phyloP scores from a whole-genome alignment of 2,888 invertebrate species.

The Drosophila falleni region DNA sequence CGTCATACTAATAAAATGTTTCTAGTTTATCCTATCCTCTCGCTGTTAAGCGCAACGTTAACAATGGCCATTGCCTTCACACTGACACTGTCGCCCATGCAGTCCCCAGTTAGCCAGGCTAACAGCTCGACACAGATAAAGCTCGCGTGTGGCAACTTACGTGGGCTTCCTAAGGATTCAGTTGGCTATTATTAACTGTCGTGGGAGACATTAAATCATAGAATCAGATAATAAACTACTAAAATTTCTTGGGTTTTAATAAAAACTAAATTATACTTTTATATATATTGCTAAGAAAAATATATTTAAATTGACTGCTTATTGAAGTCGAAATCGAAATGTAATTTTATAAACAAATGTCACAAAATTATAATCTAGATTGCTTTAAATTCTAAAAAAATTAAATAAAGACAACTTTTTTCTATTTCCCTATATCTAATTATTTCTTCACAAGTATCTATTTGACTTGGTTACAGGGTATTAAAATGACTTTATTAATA shows the following conservation, averaged over 20 bases:
- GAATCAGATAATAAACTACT: not conserved
- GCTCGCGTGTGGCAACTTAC: conserved; percentile 29
- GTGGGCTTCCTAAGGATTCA: not conserved
- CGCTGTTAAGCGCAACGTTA: conserved; percentile 22
- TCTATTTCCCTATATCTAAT: not conserved
- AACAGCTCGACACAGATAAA: conserved; percentile 21
- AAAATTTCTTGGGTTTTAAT: too few species aligned
- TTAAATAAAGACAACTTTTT: too few species aligned
- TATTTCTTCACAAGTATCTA: too few species aligned
- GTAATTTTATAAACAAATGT: not conserved
- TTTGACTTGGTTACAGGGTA: not conserved
- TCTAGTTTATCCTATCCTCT: not conserved
- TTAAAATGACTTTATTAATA: not conserved
- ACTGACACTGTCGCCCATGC: conserved; percentile 52
- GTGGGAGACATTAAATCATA: not conserved
- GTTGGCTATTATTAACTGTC: not conserved
- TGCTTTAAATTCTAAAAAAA: too few species aligned
- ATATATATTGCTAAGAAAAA: not conserved
- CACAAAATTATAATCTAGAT: too few species aligned
- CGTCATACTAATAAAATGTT: conserved; percentile 71
- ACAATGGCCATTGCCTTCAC: conserved; percentile 74
- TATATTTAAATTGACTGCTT: not conserved
- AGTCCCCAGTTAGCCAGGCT: conserved; percentile 22
- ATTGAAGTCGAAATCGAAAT: not conserved
- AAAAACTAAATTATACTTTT: too few species aligned